A percentile compares a stretch with the other conserved stretches of the same genome.
phyloP scores from a whole-genome alignment of 2,888 invertebrate genomes.

The Drosophila neonasuta region DNA sequence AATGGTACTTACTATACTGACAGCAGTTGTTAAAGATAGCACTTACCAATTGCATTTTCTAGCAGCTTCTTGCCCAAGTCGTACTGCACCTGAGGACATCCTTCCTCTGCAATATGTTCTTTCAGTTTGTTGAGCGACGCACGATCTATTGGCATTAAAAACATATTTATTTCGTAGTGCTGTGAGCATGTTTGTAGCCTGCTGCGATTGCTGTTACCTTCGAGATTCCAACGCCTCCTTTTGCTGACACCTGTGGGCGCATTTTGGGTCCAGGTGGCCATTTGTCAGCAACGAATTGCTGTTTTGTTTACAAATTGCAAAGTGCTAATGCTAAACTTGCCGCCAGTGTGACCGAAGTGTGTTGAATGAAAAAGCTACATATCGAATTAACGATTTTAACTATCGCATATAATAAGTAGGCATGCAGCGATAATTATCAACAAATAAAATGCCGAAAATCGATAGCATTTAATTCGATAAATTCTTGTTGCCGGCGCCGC shows the following conservation, averaged over 20 bases:
- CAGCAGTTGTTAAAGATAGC: background rate
- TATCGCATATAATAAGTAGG: background rate
- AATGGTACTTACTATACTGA: no score
- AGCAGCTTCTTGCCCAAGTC: conserved; percentile 92
- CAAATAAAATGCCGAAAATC: background rate
- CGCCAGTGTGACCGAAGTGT: background rate
- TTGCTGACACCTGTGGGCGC: conserved; percentile 76
- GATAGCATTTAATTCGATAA: background rate
- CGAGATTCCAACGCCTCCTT: conserved; percentile 81
- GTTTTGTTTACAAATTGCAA: conserved; percentile 55
- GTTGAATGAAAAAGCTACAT: background rate
- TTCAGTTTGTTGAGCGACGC: conserved; percentile 82
- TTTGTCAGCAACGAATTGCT: conserved; percentile 35
- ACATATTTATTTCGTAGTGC: conserved; percentile 1
- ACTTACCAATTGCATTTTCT: conserved; percentile 89
- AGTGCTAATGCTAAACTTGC: conserved; percentile 24
- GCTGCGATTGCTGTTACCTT: conserved; percentile 69
- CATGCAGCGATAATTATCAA: conserved; percentile 5
- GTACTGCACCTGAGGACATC: conserved; percentile 94
- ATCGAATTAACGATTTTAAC: background rate
- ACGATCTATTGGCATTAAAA: conserved; percentile 70
- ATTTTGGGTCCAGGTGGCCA: conserved; percentile 82
- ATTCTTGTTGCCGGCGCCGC: conserved; percentile 34
- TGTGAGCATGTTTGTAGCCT: background rate
- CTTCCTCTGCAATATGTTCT: conserved; percentile 92